phyloP scores from a whole-genome alignment of 2,797 vertebrate species.

The Melanotaenia nigrans region DNA sequence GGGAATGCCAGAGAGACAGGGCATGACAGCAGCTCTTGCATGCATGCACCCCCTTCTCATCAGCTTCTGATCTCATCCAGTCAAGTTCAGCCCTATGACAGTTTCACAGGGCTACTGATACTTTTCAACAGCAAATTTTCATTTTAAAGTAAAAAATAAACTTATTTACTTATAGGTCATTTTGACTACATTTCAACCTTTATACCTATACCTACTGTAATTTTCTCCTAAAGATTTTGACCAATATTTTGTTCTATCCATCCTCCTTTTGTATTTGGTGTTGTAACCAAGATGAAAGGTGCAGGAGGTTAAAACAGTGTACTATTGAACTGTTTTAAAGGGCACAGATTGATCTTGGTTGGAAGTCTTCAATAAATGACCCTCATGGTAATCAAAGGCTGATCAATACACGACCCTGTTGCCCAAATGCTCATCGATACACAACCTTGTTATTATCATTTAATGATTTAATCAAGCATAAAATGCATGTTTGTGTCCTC shows the following conservation, averaged over 20 bases:
- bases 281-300: constrained; percentile 56
- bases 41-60: too few relatives aligned
- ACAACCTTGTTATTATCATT: constrained; percentile 60
- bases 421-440: constrained; percentile 59
- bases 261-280: constrained; percentile 12
- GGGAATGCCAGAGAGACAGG: too few relatives aligned
- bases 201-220: not conserved
- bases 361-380: constrained; percentile 64
- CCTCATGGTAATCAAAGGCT: constrained; percentile 69
- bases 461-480: constrained; percentile 61
- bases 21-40: too few relatives aligned
- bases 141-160: too few relatives aligned
- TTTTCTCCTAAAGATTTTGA: not conserved
- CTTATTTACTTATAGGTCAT: too few relatives aligned
- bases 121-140: too few relatives aligned
- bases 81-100: too few relatives aligned
- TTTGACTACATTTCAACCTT: not conserved
- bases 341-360: constrained; percentile 51
- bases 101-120: too few relatives aligned
- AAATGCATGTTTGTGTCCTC: constrained; percentile 24
- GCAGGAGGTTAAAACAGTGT: constrained; percentile 38
- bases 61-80: too few relatives aligned
- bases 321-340: constrained; percentile 62
- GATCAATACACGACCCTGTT: constrained; percentile 67
- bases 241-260: not conserved